Conservation (phyloP, 2,888 invertebrate genomes). For the Sepioteuthis lessoniana region DNA sequence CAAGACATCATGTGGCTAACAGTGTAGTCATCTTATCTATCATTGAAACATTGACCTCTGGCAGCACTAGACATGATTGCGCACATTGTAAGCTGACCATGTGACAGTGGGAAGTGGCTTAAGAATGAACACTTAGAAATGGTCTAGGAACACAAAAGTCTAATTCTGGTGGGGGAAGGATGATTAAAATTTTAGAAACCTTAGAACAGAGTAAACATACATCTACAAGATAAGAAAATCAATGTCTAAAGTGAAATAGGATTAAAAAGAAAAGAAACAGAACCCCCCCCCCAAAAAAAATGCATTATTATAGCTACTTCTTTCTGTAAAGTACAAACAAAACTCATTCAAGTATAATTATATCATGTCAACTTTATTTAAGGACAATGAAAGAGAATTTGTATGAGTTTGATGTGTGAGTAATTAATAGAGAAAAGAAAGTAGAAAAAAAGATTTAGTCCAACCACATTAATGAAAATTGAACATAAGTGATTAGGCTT, state of each 20-base stretch:
- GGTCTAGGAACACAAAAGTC: not conserved
- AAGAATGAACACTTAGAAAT: not conserved
- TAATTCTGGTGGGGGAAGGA: not conserved
- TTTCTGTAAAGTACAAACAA: not conserved
- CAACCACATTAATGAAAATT: not conserved
- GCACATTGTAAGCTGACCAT: not conserved
- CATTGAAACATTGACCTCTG: not conserved
- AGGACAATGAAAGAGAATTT: not conserved
- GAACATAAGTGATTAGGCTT: not conserved
- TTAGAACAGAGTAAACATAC: constrained; percentile 2
- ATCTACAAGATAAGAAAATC: not conserved
- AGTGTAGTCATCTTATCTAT: not conserved
- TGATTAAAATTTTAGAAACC: not conserved
- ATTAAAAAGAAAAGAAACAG: not conserved
- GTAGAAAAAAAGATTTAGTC: not conserved
- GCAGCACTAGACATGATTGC: not conserved
- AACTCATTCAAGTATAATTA: constrained; percentile 11
- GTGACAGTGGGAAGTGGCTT: not conserved
- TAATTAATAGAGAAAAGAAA: not conserved
- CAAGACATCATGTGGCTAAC: too few species aligned
- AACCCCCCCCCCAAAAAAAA: not conserved
- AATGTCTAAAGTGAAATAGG: not conserved
- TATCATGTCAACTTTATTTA: not conserved
- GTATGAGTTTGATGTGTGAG: not conserved
- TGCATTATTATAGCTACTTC: not conserved